phyloP scores from a whole-genome alignment of 2,888 invertebrate species.

The Apomyelois bistriatella region DNA sequence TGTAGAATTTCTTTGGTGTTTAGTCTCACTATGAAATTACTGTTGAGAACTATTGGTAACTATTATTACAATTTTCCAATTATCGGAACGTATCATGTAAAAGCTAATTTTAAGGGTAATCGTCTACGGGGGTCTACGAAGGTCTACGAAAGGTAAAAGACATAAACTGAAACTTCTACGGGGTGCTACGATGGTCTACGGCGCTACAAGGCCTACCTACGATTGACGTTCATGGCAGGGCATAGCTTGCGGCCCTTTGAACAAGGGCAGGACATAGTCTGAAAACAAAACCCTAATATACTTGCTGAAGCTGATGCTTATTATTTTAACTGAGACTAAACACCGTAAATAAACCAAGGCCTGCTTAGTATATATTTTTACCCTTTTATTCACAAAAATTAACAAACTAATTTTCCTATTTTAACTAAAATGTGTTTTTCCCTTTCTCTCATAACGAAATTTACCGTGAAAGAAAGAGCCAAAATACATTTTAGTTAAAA shows the following conservation, averaged over 20 bases:
- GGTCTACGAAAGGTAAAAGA: neutral
- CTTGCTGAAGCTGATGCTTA: neutral
- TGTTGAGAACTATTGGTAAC: too few species aligned
- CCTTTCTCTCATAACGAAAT: too few species aligned
- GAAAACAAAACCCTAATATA: constrained; percentile 5
- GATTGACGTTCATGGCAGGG: constrained; percentile 21
- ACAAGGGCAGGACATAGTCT: constrained; percentile 41
- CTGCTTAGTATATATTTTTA: too few species aligned
- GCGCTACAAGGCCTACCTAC: constrained; percentile 34
- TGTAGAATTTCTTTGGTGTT: neutral
- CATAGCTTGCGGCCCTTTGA: constrained; percentile 25
- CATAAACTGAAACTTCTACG: neutral
- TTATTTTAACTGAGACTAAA: neutral
- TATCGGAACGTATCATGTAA: too few species aligned
- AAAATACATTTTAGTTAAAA: too few species aligned
- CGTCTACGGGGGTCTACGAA: neutral
- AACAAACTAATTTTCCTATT: too few species aligned
- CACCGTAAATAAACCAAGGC: neutral
- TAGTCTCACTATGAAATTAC: neutral
- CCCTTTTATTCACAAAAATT: too few species aligned
- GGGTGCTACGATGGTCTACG: constrained; percentile 3
- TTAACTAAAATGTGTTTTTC: too few species aligned
- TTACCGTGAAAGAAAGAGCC: too few species aligned
- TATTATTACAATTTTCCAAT: too few species aligned
- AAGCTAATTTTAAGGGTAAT: neutral